Base-by-base conservation (phyloP, 92 coral and sea anemone species). In the Phymanthus crucifer region DNA sequence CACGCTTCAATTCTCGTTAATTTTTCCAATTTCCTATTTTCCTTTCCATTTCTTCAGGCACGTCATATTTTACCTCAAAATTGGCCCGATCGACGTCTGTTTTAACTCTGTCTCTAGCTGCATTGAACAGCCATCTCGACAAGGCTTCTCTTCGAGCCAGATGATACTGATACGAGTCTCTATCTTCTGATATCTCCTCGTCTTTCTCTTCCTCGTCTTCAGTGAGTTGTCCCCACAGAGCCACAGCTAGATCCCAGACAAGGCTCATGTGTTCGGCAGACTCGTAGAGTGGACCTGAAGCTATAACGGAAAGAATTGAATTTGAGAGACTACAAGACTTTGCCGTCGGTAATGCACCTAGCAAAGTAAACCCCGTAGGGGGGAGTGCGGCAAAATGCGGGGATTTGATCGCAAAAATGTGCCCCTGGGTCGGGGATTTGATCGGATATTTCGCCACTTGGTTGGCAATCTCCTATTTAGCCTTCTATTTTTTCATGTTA, bases 201-300 rank as follows among this genome's bases (percentile, higher is more conserved):
- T 78, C 77, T 17, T 83, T 78, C 18, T 78, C 86, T 27, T 90
- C 89, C 4, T 80, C 85, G 4, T 74, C 26, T 34, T 88, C 86
- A 37, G 67, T 80, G 29, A 89, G 91, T 58, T 61, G 86, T 34
- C 97, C 99, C 99, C 99, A 96, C 32, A 96, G 86, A 14, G 99
- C 94, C 47, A 90, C 99, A 11, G 79, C 94, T 24, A 96, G 74
- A 72, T 96, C 98, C 99, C 97, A 93, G 32, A 93, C 97, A 19
- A 92, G 78, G 75, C 92, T 86, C 12, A 77, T 75, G 86, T 85
- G 97, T 70, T 88, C 86, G 3, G 96, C 96, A 24, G 86, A 85
- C 32, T 90, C 94, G 54, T 81, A 78, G 56, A 91, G 72, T 18
- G 94, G 88, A 29, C 92, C 90, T 38, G 99, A 80, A 84, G 38